These are phyloP conservation scores for Forbesichthys agassizii DNA, from an alignment of 2,113 vertebrate species.

Conservation along the genomic window DNA sequence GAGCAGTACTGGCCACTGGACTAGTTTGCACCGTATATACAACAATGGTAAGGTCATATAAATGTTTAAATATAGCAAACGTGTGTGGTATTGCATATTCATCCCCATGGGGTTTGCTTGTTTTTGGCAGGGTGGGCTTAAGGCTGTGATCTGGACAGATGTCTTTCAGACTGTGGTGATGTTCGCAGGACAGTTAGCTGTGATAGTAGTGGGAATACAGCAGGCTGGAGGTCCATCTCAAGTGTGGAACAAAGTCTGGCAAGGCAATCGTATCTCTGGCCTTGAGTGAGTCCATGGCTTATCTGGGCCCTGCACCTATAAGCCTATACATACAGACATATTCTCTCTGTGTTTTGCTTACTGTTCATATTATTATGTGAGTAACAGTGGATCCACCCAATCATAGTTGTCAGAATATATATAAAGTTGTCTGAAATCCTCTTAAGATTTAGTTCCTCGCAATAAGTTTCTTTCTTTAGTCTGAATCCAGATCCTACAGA, in stretches of 20 bases:
- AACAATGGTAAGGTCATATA: constrained; percentile 77
- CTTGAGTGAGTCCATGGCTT: constrained; percentile 79
- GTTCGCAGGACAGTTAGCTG: constrained; percentile 84
- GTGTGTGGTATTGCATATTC: neutral
- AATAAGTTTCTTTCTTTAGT: constrained; percentile 57
- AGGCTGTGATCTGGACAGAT: constrained; percentile 90
- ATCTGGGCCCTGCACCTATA: neutral
- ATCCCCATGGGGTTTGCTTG: neutral
- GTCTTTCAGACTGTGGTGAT: constrained; percentile 88
- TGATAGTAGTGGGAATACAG: constrained; percentile 84
- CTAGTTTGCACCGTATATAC: constrained; percentile 90
- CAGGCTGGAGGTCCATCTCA: constrained; percentile 80
- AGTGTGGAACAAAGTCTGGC: constrained; percentile 80
- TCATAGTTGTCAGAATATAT: neutral
- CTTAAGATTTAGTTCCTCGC: neutral
- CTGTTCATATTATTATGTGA: no score
- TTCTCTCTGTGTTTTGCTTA: no score
- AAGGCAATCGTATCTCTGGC: constrained; percentile 78
- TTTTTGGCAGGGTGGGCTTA: constrained; percentile 81
- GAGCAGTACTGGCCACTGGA: constrained; percentile 84
- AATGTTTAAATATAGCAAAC: neutral
- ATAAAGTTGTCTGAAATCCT: neutral
- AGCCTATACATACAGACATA: neutral
- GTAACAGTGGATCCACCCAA: no score
- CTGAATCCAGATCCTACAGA: constrained; percentile 87